Evolutionary conservation across 2,888 invertebrate species (phyloP).

Genomic region (Alloplasta piceator): DNA sequence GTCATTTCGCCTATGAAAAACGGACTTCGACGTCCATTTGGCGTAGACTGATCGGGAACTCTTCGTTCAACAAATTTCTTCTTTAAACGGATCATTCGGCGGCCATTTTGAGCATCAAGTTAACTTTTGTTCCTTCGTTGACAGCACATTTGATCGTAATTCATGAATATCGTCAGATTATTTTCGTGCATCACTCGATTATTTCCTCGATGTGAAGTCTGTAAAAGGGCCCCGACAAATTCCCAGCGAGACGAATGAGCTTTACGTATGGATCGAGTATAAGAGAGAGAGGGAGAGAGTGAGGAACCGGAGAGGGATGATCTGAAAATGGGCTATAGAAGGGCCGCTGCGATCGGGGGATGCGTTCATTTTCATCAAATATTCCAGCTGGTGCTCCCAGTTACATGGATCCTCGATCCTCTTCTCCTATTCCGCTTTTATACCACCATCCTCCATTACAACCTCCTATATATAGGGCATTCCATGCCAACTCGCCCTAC

Average conservation of each 20-base stretch:
- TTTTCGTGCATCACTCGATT: constrained; percentile 35
- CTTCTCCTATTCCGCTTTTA: constrained; percentile 38
- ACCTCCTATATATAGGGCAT: constrained; percentile 21
- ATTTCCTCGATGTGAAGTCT: constrained; percentile 33
- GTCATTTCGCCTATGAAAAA: too few species aligned
- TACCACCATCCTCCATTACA: constrained; percentile 30
- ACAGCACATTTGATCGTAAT: too few species aligned
- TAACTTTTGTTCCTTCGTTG: too few species aligned
- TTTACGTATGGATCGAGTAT: constrained; percentile 39
- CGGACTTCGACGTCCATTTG: too few species aligned
- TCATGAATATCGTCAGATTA: too few species aligned
- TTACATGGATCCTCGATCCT: constrained; percentile 54
- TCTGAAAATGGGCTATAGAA: constrained; percentile 34
- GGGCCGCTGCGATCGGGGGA: constrained; percentile 48
- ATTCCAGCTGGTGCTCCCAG: constrained; percentile 71
- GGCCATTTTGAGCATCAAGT: too few species aligned
- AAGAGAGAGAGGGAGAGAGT: constrained; percentile 46
- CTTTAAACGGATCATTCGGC: too few species aligned
- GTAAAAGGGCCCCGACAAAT: constrained; percentile 42
- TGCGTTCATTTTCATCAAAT: constrained; percentile 75
- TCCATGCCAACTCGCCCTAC: too few species aligned
- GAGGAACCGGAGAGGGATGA: constrained; percentile 54
- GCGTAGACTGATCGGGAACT: too few species aligned
- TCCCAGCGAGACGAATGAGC: constrained; percentile 54
- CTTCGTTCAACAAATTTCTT: too few species aligned